Conservation (phyloP, 2,113 vertebrate species). For the Tragelaphus strepsiceros region DNA sequence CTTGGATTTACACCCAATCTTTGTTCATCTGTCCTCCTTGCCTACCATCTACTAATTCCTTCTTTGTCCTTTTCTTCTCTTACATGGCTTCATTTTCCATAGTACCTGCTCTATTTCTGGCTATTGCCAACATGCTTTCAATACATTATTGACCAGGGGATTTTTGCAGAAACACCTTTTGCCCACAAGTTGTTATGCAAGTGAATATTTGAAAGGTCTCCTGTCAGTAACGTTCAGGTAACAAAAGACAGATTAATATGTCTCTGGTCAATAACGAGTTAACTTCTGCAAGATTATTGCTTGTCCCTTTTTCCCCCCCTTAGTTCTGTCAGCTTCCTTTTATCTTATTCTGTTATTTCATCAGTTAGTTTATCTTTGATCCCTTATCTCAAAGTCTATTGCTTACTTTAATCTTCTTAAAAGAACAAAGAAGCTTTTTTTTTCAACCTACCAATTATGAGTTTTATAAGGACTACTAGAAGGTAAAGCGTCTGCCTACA, state of each 20-base stretch:
- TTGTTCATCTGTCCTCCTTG: neutral
- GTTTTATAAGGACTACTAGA: neutral
- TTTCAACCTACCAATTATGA: neutral
- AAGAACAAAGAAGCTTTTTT: neutral
- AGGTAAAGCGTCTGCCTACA: too few species aligned
- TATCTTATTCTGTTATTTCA: slow-evolving; percentile 2
- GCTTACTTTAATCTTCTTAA: neutral
- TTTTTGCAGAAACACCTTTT: neutral
- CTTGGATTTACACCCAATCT: neutral
- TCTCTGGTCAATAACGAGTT: neutral
- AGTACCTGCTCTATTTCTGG: neutral
- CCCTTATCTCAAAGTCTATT: neutral
- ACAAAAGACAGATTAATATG: neutral
- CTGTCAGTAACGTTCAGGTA: neutral
- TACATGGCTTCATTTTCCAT: neutral
- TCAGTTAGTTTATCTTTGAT: neutral
- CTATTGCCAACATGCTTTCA: neutral
- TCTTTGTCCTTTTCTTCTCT: neutral
- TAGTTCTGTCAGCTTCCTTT: neutral
- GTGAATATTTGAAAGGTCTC: neutral
- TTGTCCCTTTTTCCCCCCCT: neutral
- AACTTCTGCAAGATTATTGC: neutral
- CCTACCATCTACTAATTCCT: neutral
- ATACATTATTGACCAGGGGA: neutral
- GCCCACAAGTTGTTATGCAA: neutral